Percentiles rank a stretch among this genome's conserved stretches.
phyloP scores from a whole-genome alignment of 2,888 invertebrate genomes.

The Stenolophus ochropezus region DNA sequence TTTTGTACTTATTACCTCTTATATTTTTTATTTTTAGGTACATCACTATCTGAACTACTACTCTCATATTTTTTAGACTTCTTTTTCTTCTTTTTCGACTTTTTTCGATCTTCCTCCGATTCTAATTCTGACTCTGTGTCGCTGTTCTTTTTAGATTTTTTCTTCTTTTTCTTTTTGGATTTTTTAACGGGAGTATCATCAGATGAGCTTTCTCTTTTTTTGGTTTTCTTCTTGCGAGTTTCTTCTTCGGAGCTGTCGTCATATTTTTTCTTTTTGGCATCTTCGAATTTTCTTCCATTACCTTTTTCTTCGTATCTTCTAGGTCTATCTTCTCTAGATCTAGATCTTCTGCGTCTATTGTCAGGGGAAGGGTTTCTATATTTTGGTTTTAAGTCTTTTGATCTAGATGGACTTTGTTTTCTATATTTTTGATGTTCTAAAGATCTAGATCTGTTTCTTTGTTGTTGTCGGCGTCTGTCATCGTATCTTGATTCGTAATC shows the following conservation, averaged over 20 bases:
- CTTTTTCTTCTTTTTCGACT: slow-evolving; percentile 53
- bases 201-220: slow-evolving; percentile 66
- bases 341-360: slow-evolving; percentile 59
- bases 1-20: slow-evolving; percentile 24
- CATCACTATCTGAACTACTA: slow-evolving; percentile 50
- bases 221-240: slow-evolving; percentile 70
- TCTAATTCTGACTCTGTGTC: slow-evolving; percentile 57
- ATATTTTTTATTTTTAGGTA: slow-evolving; percentile 28
- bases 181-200: slow-evolving; percentile 67
- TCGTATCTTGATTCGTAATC: slow-evolving; percentile 47
- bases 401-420: slow-evolving; percentile 7
- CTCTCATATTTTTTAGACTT: slow-evolving; percentile 20
- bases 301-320: slow-evolving; percentile 56
- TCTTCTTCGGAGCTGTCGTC: slow-evolving; percentile 63
- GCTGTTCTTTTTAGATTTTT: slow-evolving; percentile 35
- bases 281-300: slow-evolving; percentile 60
- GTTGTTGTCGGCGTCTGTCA: slow-evolving; percentile 54
- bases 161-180: slow-evolving; percentile 58
- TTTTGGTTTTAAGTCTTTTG: slow-evolving; percentile 30
- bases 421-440: slow-evolving; percentile 50
- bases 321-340: slow-evolving; percentile 44
- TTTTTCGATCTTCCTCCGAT: slow-evolving; percentile 49
- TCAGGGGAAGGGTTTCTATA: slow-evolving; percentile 52
- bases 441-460: slow-evolving; percentile 60
- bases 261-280: not conserved